Evolutionary conservation across 2,888 invertebrate species (phyloP), one percentile per base, ranked within the genome.

Genomic region (Gymnocheta viridis): DNA sequence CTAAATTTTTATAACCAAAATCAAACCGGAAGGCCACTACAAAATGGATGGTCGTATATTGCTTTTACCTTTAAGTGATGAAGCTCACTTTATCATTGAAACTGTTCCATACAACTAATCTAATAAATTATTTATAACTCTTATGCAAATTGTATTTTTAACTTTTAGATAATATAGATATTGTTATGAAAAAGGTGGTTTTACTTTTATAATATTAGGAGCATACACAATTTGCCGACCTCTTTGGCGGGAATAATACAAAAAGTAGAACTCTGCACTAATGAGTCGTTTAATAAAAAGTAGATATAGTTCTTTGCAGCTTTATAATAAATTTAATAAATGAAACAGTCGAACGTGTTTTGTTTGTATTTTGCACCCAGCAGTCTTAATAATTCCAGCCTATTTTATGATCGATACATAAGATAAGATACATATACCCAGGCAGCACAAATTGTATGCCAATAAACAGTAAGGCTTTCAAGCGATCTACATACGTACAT

Each of bases 221-320:
- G 91, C 60, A 94, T 88, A 91, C 95, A 62, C 93, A 94, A 78
- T 94, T 96, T 93, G 94, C 94, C 73, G 95, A 95, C 90, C 92
- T 96, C 29, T 95, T 95, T 88, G 95, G 95, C 88, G 95, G 95
- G 69, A 94, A 95, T 79, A 94, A 95, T 86, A 94, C n/a, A 95
- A 90, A 94, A 94, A 51, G 91, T 96, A 78, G 95, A 95, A 93
- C 92, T 94, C 54, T 94, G 94, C 87, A 95, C 95, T 2, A 95
- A 95, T 89, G 93, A 94, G n/a, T 95, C 95, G 88, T 93, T 96
- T 85, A 96, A 95, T 89, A 94, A 94, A 35, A 95, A 96, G 88
- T 96, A 95, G 95, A 92, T 93, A 38, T 94, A 95, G 32, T 94
- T 95, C 4, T 94, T 94, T 0, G 95, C 95, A 88, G 95, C 95